Evolutionary conservation across 2,797 vertebrate species (phyloP).

Genomic region (Tarsius wallacei): DNA sequence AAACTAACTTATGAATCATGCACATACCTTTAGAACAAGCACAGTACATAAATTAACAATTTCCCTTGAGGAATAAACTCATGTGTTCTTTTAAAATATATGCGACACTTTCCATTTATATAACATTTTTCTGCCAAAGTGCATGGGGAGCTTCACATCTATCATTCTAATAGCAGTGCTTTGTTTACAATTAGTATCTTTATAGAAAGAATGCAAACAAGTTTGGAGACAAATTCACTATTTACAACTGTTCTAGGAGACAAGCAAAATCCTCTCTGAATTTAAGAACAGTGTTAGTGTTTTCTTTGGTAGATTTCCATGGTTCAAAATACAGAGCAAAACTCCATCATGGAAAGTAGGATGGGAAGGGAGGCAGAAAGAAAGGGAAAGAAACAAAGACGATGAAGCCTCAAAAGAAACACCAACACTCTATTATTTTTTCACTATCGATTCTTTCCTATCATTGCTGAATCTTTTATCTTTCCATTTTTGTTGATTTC

Average conservation of each 20-base stretch:
- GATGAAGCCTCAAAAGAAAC: neutral
- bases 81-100: conserved; percentile 72
- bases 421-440: neutral
- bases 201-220: conserved; percentile 22
- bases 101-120: conserved; percentile 46
- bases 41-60: conserved; percentile 69
- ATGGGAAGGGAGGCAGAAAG: neutral
- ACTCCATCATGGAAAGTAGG: neutral
- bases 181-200: conserved; percentile 67
- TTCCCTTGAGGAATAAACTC: conserved; percentile 67
- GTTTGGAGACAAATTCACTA: conserved; percentile 38
- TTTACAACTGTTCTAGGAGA: neutral
- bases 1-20: conserved; percentile 74
- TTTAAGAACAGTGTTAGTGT: neutral
- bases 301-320: neutral
- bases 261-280: neutral
- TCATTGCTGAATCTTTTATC: neutral
- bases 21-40: conserved; percentile 59
- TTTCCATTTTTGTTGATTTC: neutral
- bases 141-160: neutral
- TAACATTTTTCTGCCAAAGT: conserved; percentile 61
- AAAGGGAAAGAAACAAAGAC: neutral
- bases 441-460: neutral
- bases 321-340: neutral
- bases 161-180: conserved; percentile 66